Base-by-base conservation (phyloP, 2,113 vertebrate genomes). In the Strix aluco region DNA sequence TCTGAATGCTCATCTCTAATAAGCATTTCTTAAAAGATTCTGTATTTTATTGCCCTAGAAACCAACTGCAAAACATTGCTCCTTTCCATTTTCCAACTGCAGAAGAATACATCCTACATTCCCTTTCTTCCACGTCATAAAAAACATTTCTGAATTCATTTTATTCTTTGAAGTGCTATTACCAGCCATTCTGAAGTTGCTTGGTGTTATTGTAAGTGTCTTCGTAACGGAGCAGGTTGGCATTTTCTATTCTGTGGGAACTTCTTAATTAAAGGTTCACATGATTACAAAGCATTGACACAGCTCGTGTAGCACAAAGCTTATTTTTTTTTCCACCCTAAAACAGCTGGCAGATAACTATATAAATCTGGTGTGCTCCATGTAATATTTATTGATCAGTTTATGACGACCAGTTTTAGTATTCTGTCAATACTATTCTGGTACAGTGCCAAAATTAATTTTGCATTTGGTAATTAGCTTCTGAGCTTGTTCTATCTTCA, bases 261-360 rank as follows among this genome's bases (percentile, higher is more conserved):
- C 58, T 46, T 40, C 75, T 79, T 90, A 90, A 94, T 92, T 96
- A 79, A 88, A 82, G 66, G 82, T 86, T 96, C 91, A 57, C 93
- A 67, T 36, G 30, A 79, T 71, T 81, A 74, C 61, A 90, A 84
- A 85, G 81, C 81, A 19, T 3, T 14, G 69, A 67, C 23, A 25
- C 18, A 49, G 75, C 66, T 46, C 81, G 3, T 11, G n/a, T 5
- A 87, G 82, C 52, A 73, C 36, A 81, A 81, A 77, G 29, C 55
- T 61, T 25, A 9, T 29, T 26, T 3, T 65, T 42, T 27, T 21
- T 9, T 4, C 30, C 27, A 42, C 23, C 54, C 47, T 21, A 27
- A 57, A 88, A 4, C 82, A 85, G n/a, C 67, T 83, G 84, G 63
- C 54, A 73, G 14, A 4, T 8, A 70, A 58, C 51, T 40, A 32